A percentile compares a stretch with the other conserved stretches of the same genome.
Conservation (phyloP, 2,888 invertebrate genomes). For the Matsumyia berberina region DNA sequence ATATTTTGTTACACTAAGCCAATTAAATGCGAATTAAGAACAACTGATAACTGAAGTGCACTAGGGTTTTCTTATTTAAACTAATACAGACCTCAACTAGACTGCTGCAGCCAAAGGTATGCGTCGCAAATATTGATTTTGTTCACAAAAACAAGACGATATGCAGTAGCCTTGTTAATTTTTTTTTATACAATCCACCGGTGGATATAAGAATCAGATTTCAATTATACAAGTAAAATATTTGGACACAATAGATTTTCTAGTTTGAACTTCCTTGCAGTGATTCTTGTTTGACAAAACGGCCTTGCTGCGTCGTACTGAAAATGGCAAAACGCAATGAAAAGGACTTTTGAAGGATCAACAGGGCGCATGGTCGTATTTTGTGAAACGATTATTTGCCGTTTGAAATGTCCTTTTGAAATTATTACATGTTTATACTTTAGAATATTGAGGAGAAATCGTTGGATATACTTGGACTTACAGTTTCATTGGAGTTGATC, state of each 20-base stretch:
- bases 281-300: constrained; percentile 46
- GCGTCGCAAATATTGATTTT: constrained; percentile 59
- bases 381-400: constrained; percentile 24
- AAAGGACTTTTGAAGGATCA: constrained; percentile 64
- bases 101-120: constrained; percentile 20
- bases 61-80: constrained; percentile 32
- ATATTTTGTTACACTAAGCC: constrained; percentile 44
- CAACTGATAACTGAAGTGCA: constrained; percentile 53
- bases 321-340: constrained; percentile 47
- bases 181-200: constrained; percentile 21
- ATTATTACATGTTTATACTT: constrained; percentile 1
- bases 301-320: constrained; percentile 34
- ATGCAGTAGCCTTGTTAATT: not conserved
- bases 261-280: constrained; percentile 18
- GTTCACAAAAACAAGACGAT: constrained; percentile 13
- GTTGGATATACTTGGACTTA: constrained; percentile 25
- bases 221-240: constrained; percentile 9
- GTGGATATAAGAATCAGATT: not conserved
- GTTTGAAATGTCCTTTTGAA: constrained; percentile 27
- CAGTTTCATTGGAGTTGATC: constrained; percentile 66
- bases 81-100: constrained; percentile 64
- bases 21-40: constrained; percentile 67
- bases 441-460: not conserved
- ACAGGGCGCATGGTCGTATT: constrained; percentile 58
- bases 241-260: not conserved